phyloP scores from a whole-genome alignment of 2,113 vertebrate species.

The Scomber colias region DNA sequence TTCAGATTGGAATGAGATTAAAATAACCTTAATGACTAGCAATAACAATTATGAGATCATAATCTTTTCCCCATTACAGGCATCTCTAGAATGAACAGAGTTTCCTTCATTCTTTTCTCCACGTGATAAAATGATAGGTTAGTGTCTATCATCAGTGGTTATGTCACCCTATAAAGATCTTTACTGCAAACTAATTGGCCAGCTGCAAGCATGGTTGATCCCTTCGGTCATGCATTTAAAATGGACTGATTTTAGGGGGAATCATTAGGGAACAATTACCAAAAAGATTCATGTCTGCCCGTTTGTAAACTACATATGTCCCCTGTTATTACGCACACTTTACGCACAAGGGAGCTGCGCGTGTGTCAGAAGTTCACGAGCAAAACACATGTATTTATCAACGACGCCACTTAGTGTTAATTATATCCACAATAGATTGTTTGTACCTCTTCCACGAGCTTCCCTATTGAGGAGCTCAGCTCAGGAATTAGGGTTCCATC shows the following conservation, averaged over 20 bases:
- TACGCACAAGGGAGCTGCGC: constrained; percentile 42
- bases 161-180: constrained; percentile 60
- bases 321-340: constrained; percentile 58
- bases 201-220: constrained; percentile 56
- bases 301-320: constrained; percentile 24
- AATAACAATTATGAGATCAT: constrained; percentile 21
- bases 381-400: not conserved
- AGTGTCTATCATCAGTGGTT: constrained; percentile 49
- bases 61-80: not conserved
- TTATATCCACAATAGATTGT: not conserved
- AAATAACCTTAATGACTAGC: not conserved
- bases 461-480: constrained; percentile 85
- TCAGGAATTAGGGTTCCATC: constrained; percentile 83
- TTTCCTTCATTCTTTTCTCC: constrained; percentile 22
- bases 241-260: constrained; percentile 13
- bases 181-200: constrained; percentile 60
- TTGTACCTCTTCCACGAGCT: constrained; percentile 89
- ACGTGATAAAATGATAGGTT: constrained; percentile 42
- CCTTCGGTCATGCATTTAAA: constrained; percentile 35
- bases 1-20: not conserved
- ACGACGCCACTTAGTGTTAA: not conserved
- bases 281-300: constrained; percentile 11
- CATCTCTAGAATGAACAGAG: not conserved
- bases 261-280: constrained; percentile 36
- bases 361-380: not conserved